A percentile compares a stretch with the other conserved stretches of the same genome.
phyloP scores from a whole-genome alignment of 2,888 invertebrate species.

The Hoplodrina blanda region DNA sequence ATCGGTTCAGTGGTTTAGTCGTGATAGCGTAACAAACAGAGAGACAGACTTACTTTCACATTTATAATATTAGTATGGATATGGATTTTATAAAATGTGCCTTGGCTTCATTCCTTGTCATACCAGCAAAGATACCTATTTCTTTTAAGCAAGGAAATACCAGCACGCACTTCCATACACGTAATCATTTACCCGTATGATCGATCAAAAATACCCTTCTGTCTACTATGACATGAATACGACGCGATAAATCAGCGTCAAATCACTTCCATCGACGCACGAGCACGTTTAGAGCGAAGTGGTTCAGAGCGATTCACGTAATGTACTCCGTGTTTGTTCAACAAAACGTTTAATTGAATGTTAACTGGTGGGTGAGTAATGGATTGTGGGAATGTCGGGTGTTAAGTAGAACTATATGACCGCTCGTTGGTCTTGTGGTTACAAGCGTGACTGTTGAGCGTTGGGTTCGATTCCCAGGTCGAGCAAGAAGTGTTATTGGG shows the following conservation, averaged over 20 bases:
- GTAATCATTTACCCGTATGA: constrained; percentile 35
- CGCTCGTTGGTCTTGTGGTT: too few relatives aligned
- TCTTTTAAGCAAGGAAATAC: constrained; percentile 17
- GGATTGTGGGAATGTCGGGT: constrained; percentile 20
- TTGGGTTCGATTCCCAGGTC: too few relatives aligned
- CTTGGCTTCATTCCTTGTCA: background rate
- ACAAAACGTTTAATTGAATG: constrained; percentile 35
- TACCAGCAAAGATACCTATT: constrained; percentile 2
- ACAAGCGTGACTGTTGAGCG: too few relatives aligned
- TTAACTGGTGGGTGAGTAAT: constrained; percentile 21
- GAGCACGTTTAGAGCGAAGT: constrained; percentile 15
- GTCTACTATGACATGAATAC: constrained; percentile 37
- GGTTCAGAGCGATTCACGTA: constrained; percentile 20
- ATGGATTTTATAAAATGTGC: background rate
- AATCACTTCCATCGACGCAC: constrained; percentile 39
- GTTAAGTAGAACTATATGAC: constrained; percentile 6
- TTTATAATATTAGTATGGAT: too few relatives aligned
- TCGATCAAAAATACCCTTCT: constrained; percentile 48
- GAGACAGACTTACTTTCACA: too few relatives aligned
- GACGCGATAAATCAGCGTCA: constrained; percentile 48
- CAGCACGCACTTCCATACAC: constrained; percentile 3
- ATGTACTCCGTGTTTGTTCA: constrained; percentile 43
- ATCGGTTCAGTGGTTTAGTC: too few relatives aligned
- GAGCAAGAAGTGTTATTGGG: too few relatives aligned
- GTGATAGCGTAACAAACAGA: too few relatives aligned